These are phyloP conservation scores for Drosophila gunungcola DNA, from an alignment of 1,140 invertebrate genomes.

Conservation along the genomic window DNA sequence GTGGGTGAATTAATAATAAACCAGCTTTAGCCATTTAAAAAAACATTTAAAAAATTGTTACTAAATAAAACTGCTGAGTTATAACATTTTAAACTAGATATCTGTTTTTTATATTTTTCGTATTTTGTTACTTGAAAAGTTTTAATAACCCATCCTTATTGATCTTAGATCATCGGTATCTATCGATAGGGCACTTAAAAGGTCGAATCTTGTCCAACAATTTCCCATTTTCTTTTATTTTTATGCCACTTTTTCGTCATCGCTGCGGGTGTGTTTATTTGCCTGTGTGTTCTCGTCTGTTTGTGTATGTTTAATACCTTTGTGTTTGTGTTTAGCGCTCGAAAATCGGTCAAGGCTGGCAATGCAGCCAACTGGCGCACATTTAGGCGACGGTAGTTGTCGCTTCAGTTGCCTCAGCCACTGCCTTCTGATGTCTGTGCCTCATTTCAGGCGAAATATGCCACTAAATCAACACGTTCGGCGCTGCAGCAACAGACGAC, in stretches of 20 bases:
- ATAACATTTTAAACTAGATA: no score
- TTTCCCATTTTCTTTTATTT: slow-evolving; percentile 11
- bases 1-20: neutral
- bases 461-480: slow-evolving; percentile 55
- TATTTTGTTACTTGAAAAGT: no score
- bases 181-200: neutral
- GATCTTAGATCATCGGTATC: no score
- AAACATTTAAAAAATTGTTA: no score
- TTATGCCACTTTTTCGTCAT: slow-evolving; percentile 50
- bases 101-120: no score
- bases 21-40: neutral
- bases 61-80: no score
- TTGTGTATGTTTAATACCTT: slow-evolving; percentile 28
- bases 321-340: slow-evolving; percentile 54
- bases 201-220: neutral
- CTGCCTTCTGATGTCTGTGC: slow-evolving; percentile 7
- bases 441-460: slow-evolving; percentile 47
- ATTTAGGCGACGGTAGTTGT: slow-evolving; percentile 45
- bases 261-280: slow-evolving; percentile 11
- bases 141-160: no score
- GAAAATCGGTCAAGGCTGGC: slow-evolving; percentile 76
- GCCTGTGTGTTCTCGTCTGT: slow-evolving; percentile 16
- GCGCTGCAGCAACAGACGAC: slow-evolving; percentile 4
- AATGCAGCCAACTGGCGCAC: slow-evolving; percentile 29
- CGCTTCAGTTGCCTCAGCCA: slow-evolving; percentile 5